A percentile compares a stretch with the other conserved stretches of the same genome.
These are phyloP conservation scores for Synergus gifuensis DNA, from an alignment of 2,888 invertebrate genomes.

Conservation along the genomic window DNA sequence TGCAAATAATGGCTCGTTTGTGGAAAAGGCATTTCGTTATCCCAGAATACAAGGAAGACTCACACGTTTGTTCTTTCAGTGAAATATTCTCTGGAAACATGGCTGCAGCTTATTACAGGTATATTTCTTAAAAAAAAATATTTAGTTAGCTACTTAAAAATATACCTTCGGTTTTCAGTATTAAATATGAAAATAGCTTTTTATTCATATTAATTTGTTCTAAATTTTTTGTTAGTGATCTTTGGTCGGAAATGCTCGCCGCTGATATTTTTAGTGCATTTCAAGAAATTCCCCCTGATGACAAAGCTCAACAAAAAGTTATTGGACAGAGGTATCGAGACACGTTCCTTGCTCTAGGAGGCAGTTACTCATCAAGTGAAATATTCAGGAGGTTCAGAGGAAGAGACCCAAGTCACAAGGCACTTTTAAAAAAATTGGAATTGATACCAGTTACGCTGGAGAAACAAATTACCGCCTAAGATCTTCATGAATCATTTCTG, in stretches of 20 bases:
- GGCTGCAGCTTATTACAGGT: constrained; percentile 90
- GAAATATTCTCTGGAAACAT: constrained; percentile 91
- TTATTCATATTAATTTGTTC: constrained; percentile 8
- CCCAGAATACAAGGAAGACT: constrained; percentile 87
- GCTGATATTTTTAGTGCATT: constrained; percentile 95
- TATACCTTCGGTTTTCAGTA: background rate
- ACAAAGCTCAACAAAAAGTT: constrained; percentile 80
- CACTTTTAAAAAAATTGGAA: constrained; percentile 84
- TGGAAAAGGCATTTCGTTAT: constrained; percentile 91
- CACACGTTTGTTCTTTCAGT: constrained; percentile 91
- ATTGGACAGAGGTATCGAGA: constrained; percentile 87
- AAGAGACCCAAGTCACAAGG: constrained; percentile 92
- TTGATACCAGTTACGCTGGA: constrained; percentile 46
- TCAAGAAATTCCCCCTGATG: constrained; percentile 80
- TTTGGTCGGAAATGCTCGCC: constrained; percentile 94
- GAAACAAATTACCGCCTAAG: background rate
- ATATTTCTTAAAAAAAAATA: constrained; percentile 3
- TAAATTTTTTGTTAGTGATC: constrained; percentile 78
- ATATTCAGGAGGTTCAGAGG: constrained; percentile 95
- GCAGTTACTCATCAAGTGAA: constrained; percentile 89
- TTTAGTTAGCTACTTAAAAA: background rate
- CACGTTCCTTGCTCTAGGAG: constrained; percentile 90
- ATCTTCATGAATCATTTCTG: background rate
- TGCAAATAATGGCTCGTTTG: constrained; percentile 85
- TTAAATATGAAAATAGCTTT: background rate